phyloP scores from a whole-genome alignment of 2,797 vertebrate genomes.

The Cyclopterus lumpus region DNA sequence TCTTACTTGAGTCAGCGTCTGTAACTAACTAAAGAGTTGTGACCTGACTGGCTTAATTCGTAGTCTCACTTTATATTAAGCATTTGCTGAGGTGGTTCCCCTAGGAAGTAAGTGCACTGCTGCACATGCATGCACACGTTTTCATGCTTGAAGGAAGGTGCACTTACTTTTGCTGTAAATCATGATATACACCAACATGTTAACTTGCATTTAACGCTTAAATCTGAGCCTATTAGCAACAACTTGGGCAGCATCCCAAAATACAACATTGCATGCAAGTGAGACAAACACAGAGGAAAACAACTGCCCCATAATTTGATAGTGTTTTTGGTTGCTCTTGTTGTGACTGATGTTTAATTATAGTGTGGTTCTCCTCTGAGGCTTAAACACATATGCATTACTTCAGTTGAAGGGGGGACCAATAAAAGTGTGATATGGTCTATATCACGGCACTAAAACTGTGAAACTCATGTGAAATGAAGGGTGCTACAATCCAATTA shows the following conservation, averaged over 20 bases:
- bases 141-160: constrained; percentile 44
- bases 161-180: constrained; percentile 31
- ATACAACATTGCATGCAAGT: neutral
- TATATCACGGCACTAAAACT: neutral
- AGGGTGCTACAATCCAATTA: neutral
- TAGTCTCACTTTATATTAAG: constrained; percentile 38
- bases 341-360: neutral
- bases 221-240: neutral
- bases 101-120: constrained; percentile 64
- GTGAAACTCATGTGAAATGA: neutral
- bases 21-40: constrained; percentile 29
- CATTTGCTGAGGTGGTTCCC: constrained; percentile 70
- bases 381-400: constrained; percentile 1
- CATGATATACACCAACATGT: constrained; percentile 19
- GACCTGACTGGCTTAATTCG: constrained; percentile 36
- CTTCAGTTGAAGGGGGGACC: neutral
- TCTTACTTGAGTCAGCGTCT: constrained; percentile 20
- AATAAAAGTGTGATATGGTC: neutral
- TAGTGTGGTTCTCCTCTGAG: neutral
- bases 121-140: constrained; percentile 40
- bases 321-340: neutral
- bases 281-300: constrained; percentile 1
- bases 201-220: neutral
- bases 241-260: neutral
- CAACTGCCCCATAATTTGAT: neutral